Evolutionary conservation across 2,797 vertebrate genomes (phyloP).

Genomic region (Bradypodion pumilum): DNA sequence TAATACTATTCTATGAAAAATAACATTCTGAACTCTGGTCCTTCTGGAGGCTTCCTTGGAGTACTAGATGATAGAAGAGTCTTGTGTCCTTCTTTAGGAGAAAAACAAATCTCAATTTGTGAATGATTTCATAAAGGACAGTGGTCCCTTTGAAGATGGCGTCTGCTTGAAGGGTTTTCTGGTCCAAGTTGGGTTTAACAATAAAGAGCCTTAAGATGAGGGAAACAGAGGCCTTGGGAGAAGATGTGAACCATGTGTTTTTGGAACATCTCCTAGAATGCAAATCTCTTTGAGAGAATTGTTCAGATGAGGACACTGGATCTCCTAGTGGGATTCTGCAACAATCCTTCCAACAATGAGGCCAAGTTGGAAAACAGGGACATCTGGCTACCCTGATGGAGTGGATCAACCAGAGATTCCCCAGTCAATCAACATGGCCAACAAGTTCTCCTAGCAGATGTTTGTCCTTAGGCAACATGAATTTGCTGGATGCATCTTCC

Average conservation of each 20-base stretch:
- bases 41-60: neutral
- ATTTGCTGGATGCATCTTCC: slow-evolving; percentile 50
- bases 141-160: neutral
- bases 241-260: neutral
- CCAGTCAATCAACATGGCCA: slow-evolving; percentile 61
- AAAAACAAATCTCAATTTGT: neutral
- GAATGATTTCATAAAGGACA: neutral
- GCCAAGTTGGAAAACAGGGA: slow-evolving; percentile 39
- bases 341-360: slow-evolving; percentile 42
- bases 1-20: neutral
- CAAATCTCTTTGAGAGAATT: neutral
- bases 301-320: slow-evolving; percentile 34
- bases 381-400: slow-evolving; percentile 60
- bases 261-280: neutral
- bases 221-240: neutral
- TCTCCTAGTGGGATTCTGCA: slow-evolving; percentile 27
- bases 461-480: slow-evolving; percentile 59
- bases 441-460: slow-evolving; percentile 55
- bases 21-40: neutral
- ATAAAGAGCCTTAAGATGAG: neutral
- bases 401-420: slow-evolving; percentile 66
- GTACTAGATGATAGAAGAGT: neutral
- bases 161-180: neutral
- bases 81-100: neutral
- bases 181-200: neutral